Percentiles rank a stretch among this genome's conserved stretches.
Conservation (phyloP, 2,113 vertebrate species). For the Ochotona princeps region DNA sequence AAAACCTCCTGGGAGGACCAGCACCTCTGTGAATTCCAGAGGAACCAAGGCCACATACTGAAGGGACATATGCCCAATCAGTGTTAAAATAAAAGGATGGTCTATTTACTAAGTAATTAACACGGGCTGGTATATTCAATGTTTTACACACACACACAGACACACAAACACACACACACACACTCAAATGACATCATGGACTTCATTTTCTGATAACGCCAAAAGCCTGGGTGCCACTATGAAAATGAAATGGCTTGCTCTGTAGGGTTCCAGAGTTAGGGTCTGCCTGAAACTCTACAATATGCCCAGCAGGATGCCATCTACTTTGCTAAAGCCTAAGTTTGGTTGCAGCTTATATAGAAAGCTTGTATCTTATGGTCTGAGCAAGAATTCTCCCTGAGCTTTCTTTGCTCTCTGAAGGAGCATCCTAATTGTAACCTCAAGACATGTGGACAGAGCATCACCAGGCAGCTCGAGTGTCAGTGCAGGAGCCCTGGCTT, state of each 20-base stretch:
- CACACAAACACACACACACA: neutral
- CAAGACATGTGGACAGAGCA: neutral
- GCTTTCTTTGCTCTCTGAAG: neutral
- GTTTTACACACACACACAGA: no score
- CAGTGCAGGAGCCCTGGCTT: neutral
- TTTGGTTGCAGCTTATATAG: neutral
- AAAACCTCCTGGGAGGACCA: neutral
- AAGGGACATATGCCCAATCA: neutral
- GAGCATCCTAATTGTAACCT: neutral
- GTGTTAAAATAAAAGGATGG: neutral
- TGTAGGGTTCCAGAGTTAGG: fast-evolving
- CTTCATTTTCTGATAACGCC: neutral
- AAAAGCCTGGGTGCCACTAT: neutral
- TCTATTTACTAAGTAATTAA: neutral
- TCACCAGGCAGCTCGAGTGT: neutral
- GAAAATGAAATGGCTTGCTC: neutral
- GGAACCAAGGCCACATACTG: neutral
- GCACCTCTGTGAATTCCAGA: neutral
- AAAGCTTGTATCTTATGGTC: neutral
- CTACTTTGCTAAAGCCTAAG: neutral
- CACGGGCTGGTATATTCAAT: neutral
- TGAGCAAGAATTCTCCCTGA: neutral
- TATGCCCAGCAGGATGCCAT: neutral
- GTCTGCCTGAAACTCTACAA: neutral
- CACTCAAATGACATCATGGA: neutral